These are phyloP conservation scores for Pachycephus smyrnensis DNA, from an alignment of 2,888 invertebrate genomes.

Conservation along the genomic window DNA sequence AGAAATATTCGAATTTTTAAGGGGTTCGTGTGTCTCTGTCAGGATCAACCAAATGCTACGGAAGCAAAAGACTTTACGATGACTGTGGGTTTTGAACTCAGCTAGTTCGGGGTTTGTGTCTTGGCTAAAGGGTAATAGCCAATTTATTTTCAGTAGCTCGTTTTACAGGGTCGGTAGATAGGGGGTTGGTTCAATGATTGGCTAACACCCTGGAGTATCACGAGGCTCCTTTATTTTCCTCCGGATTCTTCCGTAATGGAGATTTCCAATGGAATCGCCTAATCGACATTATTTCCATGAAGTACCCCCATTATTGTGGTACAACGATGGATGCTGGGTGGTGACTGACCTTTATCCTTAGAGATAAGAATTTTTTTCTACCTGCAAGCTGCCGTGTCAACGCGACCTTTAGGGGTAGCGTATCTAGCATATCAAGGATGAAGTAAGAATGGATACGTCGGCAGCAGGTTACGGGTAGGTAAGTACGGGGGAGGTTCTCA, in stretches of 20 bases:
- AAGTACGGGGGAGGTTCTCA: neutral
- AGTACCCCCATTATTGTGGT: neutral
- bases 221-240: neutral
- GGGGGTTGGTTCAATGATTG: constrained; percentile 26
- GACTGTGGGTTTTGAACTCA: neutral
- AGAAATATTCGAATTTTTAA: neutral
- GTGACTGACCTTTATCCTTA: neutral
- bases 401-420: neutral
- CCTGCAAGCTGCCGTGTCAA: neutral
- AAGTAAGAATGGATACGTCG: neutral
- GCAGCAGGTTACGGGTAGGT: neutral
- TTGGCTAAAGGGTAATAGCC: constrained; percentile 24
- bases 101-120: neutral
- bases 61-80: neutral
- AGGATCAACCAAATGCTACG: neutral
- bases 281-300: neutral
- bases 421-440: neutral
- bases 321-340: neutral
- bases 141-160: constrained; percentile 27
- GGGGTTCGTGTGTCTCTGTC: neutral
- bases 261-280: neutral
- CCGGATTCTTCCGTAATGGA: neutral
- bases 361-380: neutral
- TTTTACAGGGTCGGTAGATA: constrained; percentile 14
- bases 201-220: neutral